Evolutionary conservation across 2,888 invertebrate species (phyloP).

Genomic region (Myathropa florea): DNA sequence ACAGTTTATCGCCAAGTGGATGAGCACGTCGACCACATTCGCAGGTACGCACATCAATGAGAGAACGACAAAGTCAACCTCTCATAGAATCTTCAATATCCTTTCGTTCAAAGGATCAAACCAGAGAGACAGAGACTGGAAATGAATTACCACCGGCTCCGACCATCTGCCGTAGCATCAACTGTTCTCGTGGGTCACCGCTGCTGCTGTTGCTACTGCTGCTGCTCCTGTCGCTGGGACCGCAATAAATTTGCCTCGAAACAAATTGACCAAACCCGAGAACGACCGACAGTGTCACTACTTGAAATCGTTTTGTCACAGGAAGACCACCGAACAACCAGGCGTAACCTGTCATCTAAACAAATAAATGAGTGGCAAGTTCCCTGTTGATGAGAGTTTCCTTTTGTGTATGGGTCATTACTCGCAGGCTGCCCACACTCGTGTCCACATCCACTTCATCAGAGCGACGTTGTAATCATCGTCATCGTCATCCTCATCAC

Average conservation of each 20-base stretch:
- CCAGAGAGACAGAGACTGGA: slow-evolving; percentile 50
- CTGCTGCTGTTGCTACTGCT: slow-evolving; percentile 6
- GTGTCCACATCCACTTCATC: slow-evolving; percentile 23
- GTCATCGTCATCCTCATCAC: neutral
- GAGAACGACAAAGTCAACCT: slow-evolving; percentile 1
- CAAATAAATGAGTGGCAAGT: slow-evolving; percentile 63
- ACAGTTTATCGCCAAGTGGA: slow-evolving; percentile 40
- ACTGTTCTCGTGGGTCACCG: slow-evolving; percentile 44
- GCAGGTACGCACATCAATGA: neutral
- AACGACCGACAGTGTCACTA: slow-evolving; percentile 18
- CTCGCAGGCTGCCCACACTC: slow-evolving; percentile 30
- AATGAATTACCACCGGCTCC: slow-evolving; percentile 63
- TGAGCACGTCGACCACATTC: slow-evolving; percentile 21
- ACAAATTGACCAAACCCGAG: slow-evolving; percentile 55
- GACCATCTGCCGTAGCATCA: slow-evolving; percentile 58
- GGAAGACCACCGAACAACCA: neutral
- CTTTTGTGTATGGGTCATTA: slow-evolving; percentile 64
- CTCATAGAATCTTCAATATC: slow-evolving; percentile 29
- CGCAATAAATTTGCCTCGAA: slow-evolving; percentile 61
- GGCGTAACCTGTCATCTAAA: slow-evolving; percentile 42
- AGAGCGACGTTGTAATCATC: slow-evolving; percentile 31
- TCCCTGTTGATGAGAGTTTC: slow-evolving; percentile 55
- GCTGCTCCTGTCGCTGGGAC: slow-evolving; percentile 25
- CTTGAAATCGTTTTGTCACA: slow-evolving; percentile 18
- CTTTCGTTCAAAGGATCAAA: slow-evolving; percentile 58